A percentile compares a stretch with the other conserved stretches of the same genome.
phyloP scores from a whole-genome alignment of 2,113 vertebrate genomes.

The Athene noctua region DNA sequence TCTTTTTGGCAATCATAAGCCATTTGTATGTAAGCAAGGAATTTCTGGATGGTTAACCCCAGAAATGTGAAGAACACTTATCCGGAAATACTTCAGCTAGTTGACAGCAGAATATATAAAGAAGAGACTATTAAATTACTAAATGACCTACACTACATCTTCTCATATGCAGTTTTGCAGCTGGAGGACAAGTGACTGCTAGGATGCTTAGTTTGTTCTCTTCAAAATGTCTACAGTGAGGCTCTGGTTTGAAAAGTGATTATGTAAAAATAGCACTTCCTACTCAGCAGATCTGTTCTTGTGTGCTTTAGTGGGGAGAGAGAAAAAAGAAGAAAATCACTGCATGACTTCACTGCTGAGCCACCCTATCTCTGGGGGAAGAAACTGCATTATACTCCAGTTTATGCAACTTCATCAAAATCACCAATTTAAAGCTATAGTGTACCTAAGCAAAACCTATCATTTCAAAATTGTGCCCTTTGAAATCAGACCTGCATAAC shows the following conservation, averaged over 20 bases:
- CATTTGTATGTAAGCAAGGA: not conserved
- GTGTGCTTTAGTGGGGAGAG: not conserved
- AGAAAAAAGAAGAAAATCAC: not conserved
- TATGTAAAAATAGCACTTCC: conserved; percentile 66
- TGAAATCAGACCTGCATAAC: conserved; percentile 41
- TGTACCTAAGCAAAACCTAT: conserved; percentile 7
- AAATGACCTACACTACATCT: not conserved
- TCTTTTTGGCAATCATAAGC: not conserved
- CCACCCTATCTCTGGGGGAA: not conserved
- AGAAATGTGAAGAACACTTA: not conserved
- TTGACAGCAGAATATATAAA: not conserved
- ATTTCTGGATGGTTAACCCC: not conserved
- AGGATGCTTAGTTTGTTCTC: not conserved
- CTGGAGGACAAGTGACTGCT: conserved; percentile 6
- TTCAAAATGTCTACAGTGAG: conserved; percentile 41
- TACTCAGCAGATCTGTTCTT: conserved; percentile 65
- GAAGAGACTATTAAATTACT: not conserved
- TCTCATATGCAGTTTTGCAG: not conserved
- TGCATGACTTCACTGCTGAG: conserved; percentile 14
- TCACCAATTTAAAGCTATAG: conserved; percentile 5
- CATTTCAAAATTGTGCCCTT: conserved; percentile 22
- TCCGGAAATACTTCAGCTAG: not conserved
- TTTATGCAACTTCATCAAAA: conserved; percentile 55
- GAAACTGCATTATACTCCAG: not conserved
- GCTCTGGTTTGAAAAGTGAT: conserved; percentile 37